Conservation (phyloP, 2,888 invertebrate genomes). For the Folsomia manolachei region DNA sequence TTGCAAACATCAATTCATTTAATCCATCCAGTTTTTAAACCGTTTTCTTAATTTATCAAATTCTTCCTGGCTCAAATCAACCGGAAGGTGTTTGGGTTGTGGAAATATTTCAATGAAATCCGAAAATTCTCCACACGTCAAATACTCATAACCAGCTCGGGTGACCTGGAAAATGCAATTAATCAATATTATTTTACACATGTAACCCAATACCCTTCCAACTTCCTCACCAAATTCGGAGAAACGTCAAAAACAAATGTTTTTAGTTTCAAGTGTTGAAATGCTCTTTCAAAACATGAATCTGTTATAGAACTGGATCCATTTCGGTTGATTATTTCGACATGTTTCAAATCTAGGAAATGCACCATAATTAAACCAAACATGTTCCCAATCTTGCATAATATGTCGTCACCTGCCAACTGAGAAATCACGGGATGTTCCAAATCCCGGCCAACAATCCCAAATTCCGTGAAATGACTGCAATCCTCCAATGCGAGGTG, state of each 20-base stretch:
- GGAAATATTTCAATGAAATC: constrained; percentile 14
- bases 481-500: constrained; percentile 15
- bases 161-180: constrained; percentile 8
- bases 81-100: neutral
- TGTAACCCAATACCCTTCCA: too few species aligned
- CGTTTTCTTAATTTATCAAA: neutral
- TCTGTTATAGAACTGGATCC: constrained; percentile 14
- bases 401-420: neutral
- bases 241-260: constrained; percentile 9
- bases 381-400: neutral
- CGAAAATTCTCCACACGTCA: neutral
- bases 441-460: neutral
- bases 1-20: too few species aligned
- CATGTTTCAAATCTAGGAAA: constrained; percentile 9
- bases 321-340: constrained; percentile 1
- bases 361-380: too few species aligned
- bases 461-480: constrained; percentile 3
- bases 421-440: neutral
- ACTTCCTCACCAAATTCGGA: constrained; percentile 12
- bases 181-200: constrained; percentile 4
- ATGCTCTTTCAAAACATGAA: constrained; percentile 4
- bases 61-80: neutral
- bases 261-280: neutral
- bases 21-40: neutral
- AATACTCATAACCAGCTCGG: neutral